These are phyloP conservation scores for Crocodylus rhombifer DNA, from an alignment of 2,797 vertebrate genomes.

Conservation along the genomic window DNA sequence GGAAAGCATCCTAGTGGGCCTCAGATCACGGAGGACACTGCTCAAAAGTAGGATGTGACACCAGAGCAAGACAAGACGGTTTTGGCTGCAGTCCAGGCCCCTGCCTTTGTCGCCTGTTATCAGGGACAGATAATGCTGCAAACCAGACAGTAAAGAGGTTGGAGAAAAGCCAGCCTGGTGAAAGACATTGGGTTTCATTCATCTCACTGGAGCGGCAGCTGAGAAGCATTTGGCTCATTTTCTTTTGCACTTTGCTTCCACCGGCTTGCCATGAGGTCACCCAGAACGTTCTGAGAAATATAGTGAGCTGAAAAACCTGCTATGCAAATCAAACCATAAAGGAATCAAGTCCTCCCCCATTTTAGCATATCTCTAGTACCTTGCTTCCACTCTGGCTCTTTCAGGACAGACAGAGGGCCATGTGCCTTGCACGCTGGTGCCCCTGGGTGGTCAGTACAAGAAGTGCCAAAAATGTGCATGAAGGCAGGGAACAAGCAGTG, in stretches of 20 bases:
- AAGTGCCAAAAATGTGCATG: fast-evolving
- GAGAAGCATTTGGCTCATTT: background rate
- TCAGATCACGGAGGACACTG: background rate
- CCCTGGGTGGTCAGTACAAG: constrained; percentile 1
- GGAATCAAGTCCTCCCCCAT: background rate
- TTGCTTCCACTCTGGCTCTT: fast-evolving
- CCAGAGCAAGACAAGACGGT: background rate
- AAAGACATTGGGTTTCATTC: background rate
- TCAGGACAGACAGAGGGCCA: background rate
- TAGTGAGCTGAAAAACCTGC: too few relatives aligned
- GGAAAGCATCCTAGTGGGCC: background rate
- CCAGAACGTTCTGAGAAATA: background rate
- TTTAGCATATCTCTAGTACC: background rate
- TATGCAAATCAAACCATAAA: background rate
- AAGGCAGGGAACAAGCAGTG: background rate
- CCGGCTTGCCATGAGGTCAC: background rate
- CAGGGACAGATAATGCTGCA: fast-evolving
- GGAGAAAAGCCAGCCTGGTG: background rate
- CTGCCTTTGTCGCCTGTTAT: background rate
- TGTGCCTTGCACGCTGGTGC: background rate
- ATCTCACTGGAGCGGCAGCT: background rate
- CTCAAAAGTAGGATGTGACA: background rate
- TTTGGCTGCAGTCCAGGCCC: background rate
- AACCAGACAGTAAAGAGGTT: background rate
- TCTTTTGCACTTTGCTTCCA: background rate